A percentile compares a stretch with the other conserved stretches of the same genome.
These are phyloP conservation scores for Acrocera orbiculus DNA, from an alignment of 2,888 invertebrate genomes.

Conservation along the genomic window DNA sequence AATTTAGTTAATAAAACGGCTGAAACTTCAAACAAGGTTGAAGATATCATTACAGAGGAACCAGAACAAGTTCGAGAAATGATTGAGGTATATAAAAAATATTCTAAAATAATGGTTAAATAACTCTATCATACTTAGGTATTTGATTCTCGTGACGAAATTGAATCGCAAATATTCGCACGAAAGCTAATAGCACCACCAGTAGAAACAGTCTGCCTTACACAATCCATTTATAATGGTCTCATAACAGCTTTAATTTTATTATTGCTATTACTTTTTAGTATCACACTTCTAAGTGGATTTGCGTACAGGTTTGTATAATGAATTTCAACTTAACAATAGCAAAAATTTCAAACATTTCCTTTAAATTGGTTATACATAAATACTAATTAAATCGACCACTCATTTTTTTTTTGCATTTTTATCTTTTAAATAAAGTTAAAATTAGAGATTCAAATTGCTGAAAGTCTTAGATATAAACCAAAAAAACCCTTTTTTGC, in stretches of 20 bases:
- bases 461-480: too few species aligned
- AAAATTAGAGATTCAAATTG: too few species aligned
- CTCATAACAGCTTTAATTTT: constrained; percentile 62
- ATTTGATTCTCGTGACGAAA: constrained; percentile 60
- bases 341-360: too few species aligned
- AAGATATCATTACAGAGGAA: too few species aligned
- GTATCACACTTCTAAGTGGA: constrained; percentile 53
- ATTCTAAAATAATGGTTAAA: not conserved
- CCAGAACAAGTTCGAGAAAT: constrained; percentile 73
- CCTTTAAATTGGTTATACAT: too few species aligned
- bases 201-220: constrained; percentile 57
- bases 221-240: constrained; percentile 68
- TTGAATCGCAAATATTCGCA: constrained; percentile 42
- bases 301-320: constrained; percentile 51
- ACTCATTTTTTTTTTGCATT: too few species aligned
- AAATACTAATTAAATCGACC: too few species aligned
- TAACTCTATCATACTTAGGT: constrained; percentile 37
- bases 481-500: too few species aligned
- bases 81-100: constrained; percentile 48
- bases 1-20: not conserved
- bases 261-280: constrained; percentile 53
- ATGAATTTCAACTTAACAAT: not conserved
- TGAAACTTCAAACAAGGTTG: too few species aligned
- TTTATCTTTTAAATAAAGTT: too few species aligned
- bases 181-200: constrained; percentile 47